Conservation (phyloP, 2,113 vertebrate genomes). For the Piprites chloris region DNA sequence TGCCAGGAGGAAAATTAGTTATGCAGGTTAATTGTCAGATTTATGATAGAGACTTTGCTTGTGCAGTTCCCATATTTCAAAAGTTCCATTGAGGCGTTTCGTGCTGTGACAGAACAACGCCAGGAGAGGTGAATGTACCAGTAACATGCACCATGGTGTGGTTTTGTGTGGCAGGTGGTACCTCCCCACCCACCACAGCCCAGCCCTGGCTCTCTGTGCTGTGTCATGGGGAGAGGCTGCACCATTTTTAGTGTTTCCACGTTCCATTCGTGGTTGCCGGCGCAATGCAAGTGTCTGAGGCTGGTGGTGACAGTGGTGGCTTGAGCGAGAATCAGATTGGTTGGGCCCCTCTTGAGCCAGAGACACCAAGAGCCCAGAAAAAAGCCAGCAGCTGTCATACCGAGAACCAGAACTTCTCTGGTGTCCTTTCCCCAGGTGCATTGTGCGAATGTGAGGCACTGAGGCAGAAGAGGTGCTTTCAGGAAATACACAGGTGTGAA, state of each 20-base stretch:
- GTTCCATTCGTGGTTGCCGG: neutral
- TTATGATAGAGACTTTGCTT: constrained; percentile 25
- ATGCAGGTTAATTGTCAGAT: constrained; percentile 44
- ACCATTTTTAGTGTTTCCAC: neutral
- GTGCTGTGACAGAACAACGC: neutral
- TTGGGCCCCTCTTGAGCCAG: neutral
- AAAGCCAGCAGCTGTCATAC: neutral
- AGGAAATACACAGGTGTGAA: neutral
- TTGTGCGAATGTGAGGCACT: neutral
- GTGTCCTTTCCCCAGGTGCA: neutral
- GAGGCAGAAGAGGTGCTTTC: neutral
- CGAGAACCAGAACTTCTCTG: neutral
- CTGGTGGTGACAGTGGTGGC: neutral
- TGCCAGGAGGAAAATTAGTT: constrained; percentile 25
- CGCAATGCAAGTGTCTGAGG: neutral
- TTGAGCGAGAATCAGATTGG: neutral
- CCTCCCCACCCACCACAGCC: neutral
- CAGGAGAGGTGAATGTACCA: neutral
- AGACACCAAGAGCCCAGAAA: neutral
- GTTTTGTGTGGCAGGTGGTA: neutral
- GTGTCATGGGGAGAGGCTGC: neutral
- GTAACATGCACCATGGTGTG: fast-evolving
- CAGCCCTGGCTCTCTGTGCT: neutral
- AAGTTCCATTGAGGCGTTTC: neutral
- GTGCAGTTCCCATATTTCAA: neutral